A percentile compares a stretch with the other conserved stretches of the same genome.
Conservation (phyloP, 2,113 vertebrate species). For the Synodontis membranacea region DNA sequence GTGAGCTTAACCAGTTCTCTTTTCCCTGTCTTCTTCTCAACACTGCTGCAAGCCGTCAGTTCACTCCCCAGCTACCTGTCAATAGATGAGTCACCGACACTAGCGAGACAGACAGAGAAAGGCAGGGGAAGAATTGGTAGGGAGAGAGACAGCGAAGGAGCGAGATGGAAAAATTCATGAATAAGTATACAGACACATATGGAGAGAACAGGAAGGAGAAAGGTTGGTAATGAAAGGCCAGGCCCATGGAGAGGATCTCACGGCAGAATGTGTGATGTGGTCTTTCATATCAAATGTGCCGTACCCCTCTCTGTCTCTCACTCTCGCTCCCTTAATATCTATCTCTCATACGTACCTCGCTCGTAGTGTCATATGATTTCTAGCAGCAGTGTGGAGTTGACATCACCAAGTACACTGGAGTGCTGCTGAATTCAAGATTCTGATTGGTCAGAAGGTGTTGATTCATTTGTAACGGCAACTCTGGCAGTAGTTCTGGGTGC, state of each 20-base stretch:
- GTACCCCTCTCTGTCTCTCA: background rate
- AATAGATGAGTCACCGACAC: constrained; percentile 54
- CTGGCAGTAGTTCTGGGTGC: background rate
- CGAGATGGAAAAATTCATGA: background rate
- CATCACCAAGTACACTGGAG: background rate
- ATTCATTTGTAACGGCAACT: background rate
- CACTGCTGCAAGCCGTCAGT: constrained; percentile 36
- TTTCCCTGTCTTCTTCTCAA: constrained; percentile 3
- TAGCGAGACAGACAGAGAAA: constrained; percentile 57
- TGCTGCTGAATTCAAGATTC: background rate
- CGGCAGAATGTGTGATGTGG: background rate
- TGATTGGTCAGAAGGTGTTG: background rate
- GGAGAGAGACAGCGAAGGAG: constrained; percentile 41
- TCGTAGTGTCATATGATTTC: background rate
- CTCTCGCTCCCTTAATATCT: background rate
- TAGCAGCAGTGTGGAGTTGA: background rate
- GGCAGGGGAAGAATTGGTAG: background rate
- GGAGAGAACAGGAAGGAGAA: constrained; percentile 56
- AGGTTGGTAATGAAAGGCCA: constrained; percentile 41
- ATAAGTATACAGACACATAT: constrained; percentile 6
- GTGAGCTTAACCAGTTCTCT: constrained; percentile 32
- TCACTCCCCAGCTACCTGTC: constrained; percentile 43
- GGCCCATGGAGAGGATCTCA: background rate
- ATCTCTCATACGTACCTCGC: background rate
- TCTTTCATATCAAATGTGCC: background rate